phyloP scores from a whole-genome alignment of 2,888 invertebrate genomes.

The Steinernema hermaphroditum region DNA sequence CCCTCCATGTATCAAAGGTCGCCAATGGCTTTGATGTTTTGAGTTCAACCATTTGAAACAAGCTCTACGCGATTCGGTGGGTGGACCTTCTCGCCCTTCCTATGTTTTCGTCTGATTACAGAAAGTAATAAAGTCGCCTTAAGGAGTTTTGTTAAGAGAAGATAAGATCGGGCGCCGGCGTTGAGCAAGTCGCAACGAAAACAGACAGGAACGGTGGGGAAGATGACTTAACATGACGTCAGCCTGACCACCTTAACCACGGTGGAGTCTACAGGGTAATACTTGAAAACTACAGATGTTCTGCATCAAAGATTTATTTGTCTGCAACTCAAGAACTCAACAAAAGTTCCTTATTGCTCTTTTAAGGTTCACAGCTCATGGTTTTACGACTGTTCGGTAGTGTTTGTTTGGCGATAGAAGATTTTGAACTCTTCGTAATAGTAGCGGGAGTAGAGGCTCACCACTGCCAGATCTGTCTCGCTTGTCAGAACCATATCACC shows the following conservation, averaged over 20 bases:
- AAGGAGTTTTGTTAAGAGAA: neutral
- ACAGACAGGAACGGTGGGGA: neutral
- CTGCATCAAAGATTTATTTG: neutral
- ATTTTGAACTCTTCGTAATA: neutral
- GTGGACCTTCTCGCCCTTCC: neutral
- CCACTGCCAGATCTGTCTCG: neutral
- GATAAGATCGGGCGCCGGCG: conserved; percentile 3
- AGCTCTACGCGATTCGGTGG: neutral
- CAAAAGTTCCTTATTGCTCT: neutral
- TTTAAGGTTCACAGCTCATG: too few species aligned
- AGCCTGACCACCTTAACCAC: neutral
- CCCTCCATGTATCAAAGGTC: neutral
- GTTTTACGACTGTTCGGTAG: too few species aligned
- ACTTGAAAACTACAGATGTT: too few species aligned
- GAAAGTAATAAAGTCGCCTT: neutral
- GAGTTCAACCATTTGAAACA: neutral
- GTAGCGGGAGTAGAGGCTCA: conserved; percentile 11
- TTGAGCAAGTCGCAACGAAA: conserved; percentile 2
- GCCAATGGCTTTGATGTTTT: neutral
- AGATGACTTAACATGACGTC: neutral
- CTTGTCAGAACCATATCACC: neutral
- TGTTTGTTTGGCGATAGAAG: neutral
- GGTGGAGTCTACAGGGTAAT: too few species aligned
- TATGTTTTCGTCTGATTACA: neutral
- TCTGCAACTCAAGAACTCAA: too few species aligned